These are phyloP conservation scores for Ophiodon elongatus DNA, from an alignment of 2,113 vertebrate species.

Conservation along the genomic window DNA sequence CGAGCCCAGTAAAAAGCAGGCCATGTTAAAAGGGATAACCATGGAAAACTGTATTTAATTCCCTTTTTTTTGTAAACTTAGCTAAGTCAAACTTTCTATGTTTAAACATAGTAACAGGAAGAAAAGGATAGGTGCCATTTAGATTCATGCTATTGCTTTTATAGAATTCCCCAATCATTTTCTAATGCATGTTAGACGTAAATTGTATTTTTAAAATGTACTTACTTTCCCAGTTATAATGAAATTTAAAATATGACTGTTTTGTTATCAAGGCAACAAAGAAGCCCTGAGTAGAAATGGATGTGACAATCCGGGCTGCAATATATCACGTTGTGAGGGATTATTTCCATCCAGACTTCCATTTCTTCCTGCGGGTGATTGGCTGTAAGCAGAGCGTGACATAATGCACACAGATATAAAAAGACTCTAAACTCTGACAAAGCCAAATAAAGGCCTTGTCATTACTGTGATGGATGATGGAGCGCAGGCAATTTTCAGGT, in stretches of 20 bases:
- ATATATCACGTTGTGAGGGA: background rate
- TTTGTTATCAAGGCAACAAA: background rate
- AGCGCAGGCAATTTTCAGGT: background rate
- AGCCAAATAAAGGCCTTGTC: conserved; percentile 25
- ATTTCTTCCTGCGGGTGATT: background rate
- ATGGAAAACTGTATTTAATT: background rate
- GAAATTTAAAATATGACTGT: background rate
- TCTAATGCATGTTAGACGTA: background rate
- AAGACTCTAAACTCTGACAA: conserved; percentile 15
- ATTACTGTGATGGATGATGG: conserved; percentile 8
- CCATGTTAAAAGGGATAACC: background rate
- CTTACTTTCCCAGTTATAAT: background rate
- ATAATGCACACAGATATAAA: background rate
- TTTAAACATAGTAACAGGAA: background rate
- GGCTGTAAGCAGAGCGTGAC: conserved; percentile 10
- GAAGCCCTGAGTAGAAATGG: background rate
- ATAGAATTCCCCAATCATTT: background rate
- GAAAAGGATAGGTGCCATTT: background rate
- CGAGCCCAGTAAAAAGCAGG: background rate
- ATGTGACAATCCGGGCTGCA: background rate
- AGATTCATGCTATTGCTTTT: background rate
- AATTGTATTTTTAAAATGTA: background rate
- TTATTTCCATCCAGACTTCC: conserved; percentile 10
- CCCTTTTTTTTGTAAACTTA: background rate
- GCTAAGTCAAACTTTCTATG: background rate